Base-by-base conservation (phyloP, 2,113 vertebrate species). In the Podarcis raffonei region DNA sequence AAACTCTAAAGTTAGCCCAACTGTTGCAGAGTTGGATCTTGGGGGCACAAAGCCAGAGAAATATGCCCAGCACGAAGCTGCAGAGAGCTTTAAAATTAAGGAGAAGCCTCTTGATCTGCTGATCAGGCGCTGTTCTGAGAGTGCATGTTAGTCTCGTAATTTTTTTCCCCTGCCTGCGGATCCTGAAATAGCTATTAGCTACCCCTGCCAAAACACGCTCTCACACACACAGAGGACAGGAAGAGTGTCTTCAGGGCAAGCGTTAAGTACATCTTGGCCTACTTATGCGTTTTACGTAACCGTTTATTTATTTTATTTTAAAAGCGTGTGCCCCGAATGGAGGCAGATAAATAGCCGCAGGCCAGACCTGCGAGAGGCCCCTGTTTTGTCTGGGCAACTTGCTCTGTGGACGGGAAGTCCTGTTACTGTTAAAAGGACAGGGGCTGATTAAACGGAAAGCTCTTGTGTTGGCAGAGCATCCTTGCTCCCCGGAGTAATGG, bases 401-500 rank as follows among this genome's bases (percentile, higher is more conserved):
- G 69, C 9, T 35, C 78, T 32, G 7, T 20, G 25, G 62, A 74
- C 9, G 68, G 80, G 88, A 85, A 89, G 35, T 30, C 78, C n/a
- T 15, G 22, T 23, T 53, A 35, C 79, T 82, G 85, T 87, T 90
- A 91, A 90, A 76, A 79, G 16, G 57, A 48, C 80, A 84, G 39
- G 48, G 32, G 62, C 75, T 87, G 69, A 90, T 93, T 90, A 83
- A 76, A 76, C 74, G 88, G 23, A 48, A 87, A 27, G 86, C 9
- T 84, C n/a, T 66, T n/a, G n/a, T n/a, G n/a, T 86, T 76, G 86
- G 86, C 83, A 35, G 80, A 72, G 65, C 78, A 57, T 71, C 87
- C 88, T 89, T 30, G 69, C 66, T 66, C 18, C 79, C 5, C 48
- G 88, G 87, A 66, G 92, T 89, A 92, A 80, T 79, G 62, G 86